phyloP scores from a whole-genome alignment of 2,888 invertebrate genomes.

The Chrysomela aeneicollis region DNA sequence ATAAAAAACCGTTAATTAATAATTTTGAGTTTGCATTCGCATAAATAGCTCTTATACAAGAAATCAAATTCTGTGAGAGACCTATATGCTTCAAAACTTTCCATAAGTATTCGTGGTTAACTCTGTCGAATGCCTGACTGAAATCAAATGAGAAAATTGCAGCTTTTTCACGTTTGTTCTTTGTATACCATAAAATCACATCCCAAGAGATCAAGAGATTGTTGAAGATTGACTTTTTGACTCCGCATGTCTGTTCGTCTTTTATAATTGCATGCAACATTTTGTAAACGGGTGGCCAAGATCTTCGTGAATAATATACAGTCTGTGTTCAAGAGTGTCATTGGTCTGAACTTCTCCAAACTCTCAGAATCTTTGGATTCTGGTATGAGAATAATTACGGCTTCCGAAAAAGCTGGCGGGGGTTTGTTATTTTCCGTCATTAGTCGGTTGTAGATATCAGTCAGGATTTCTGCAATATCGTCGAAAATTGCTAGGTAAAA shows the following conservation, averaged over 20 bases:
- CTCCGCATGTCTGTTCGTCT: background rate
- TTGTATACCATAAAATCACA: background rate
- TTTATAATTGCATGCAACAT: background rate
- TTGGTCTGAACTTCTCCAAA: background rate
- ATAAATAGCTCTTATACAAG: background rate
- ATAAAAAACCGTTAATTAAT: background rate
- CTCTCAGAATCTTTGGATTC: background rate
- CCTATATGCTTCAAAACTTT: background rate
- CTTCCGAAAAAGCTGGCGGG: background rate
- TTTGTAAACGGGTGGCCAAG: background rate
- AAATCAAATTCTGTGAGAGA: background rate
- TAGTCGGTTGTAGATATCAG: background rate
- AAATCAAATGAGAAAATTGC: conserved; percentile 1
- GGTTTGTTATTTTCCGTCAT: background rate
- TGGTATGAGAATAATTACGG: background rate
- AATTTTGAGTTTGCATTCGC: background rate
- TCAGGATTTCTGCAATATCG: background rate
- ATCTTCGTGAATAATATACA: background rate
- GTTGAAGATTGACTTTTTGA: background rate
- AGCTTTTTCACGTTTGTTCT: background rate
- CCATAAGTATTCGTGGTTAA: background rate
- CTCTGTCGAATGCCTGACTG: background rate
- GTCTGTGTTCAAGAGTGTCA: background rate
- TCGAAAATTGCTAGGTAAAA: background rate
- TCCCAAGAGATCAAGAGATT: background rate